Base-by-base conservation (phyloP, 2,888 invertebrate species). In the Oxyscelio sp. region DNA sequence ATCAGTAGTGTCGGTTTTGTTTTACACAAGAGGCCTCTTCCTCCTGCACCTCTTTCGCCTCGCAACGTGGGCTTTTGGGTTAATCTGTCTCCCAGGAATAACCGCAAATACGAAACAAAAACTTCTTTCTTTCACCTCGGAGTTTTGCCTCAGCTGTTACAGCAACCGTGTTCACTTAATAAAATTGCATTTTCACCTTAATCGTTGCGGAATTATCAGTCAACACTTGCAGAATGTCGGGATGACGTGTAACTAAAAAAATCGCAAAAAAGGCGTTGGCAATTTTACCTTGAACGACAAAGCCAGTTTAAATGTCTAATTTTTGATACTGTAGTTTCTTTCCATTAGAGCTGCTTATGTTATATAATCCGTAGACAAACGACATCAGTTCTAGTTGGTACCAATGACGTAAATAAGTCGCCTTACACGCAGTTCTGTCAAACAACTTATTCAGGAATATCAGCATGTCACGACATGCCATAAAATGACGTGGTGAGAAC, bases 1-100 rank as follows among this genome's bases (percentile, higher is more conserved):
- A 80, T 75, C 66, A 70, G 74, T 75, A 52, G 56, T 65, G 71
- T 65, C 70, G 63, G 74, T 77, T 84, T 83, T 81, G 71, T 71
- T 82, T 84, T 85, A 70, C 79, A 73, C 83, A 66, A 63, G 83
- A 83, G 80, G 80, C 79, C 83, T 73, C 73, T 85, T 75, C 74
- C 74, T 84, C 74, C 78, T 77, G 85, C 34, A 59, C 63, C 43
- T 85, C 52, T 68, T 70, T 82, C 65, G 80, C 58, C 52, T 73
- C 68, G 78, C 66, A 82, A 58, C 77, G 43, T 22, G 27, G 70
- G 88, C 78, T 85, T 71, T 82, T 73, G 80, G 85, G 89, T 91
- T 93, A 93, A 93, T 93, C 92, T 93, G 87, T 91, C 90, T 90
- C 88, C 85, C 63, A 89, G 88, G 92, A 92, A 92, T 91, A 92